These are phyloP conservation scores for Onthophagus sagittarius DNA, from an alignment of 2,888 invertebrate species.

Conservation along the genomic window DNA sequence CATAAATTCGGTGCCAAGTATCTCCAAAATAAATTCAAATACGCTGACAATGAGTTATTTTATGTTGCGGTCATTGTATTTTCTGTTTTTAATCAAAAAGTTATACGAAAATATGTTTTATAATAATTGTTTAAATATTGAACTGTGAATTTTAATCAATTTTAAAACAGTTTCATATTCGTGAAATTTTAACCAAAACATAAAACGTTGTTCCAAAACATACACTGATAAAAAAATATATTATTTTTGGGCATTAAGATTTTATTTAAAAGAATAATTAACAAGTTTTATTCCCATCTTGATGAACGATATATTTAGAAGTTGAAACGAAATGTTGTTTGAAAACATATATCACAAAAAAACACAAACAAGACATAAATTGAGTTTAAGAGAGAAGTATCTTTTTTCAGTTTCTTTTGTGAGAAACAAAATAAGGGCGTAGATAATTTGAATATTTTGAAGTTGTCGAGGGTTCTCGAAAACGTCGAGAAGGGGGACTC, in stretches of 20 bases:
- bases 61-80: too few relatives aligned
- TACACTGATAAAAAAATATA: too few relatives aligned
- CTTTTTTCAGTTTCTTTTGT: not conserved
- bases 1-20: not conserved
- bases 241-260: too few relatives aligned
- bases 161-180: too few relatives aligned
- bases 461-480: not conserved
- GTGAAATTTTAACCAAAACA: too few relatives aligned
- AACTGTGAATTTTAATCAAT: too few relatives aligned
- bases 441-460: not conserved
- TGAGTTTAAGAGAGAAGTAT: not conserved
- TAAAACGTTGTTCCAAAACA: too few relatives aligned
- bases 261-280: too few relatives aligned
- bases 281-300: not conserved
- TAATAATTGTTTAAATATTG: too few relatives aligned
- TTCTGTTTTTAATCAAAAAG: too few relatives aligned
- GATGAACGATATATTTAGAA: not conserved
- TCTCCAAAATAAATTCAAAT: not conserved
- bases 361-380: not conserved
- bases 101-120: too few relatives aligned
- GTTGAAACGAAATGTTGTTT: not conserved
- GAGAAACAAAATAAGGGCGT: not conserved
- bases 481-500: not conserved
- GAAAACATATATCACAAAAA: not conserved
- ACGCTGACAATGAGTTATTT: not conserved